Base-by-base conservation (phyloP, 2,888 invertebrate genomes). In the Aelia acuminata region DNA sequence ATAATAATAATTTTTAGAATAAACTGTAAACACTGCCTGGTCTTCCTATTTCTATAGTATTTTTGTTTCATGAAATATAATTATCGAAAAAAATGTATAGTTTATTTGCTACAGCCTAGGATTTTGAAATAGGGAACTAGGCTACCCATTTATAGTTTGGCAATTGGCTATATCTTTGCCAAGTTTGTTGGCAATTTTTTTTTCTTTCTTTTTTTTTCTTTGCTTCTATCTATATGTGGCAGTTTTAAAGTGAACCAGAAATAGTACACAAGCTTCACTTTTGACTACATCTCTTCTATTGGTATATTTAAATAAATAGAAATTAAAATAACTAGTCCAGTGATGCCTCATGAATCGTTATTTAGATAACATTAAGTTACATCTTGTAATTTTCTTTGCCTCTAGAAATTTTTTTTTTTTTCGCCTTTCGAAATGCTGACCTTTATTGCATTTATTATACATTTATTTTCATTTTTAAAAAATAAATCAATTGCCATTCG, bases 111-210 rank as follows among this genome's bases (percentile, higher is more conserved):
- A 35, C 35, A 70, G 63, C 63, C 63, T 70, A 70, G 35, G 1
- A 43, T 80, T 80, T 43, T 43, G 80, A 80, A 80, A 80, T 80
- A n/a, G 80, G 80, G 22, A 80, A 80, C 80, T 80, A n/a, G 80
- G 80, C 80, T 80, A 80, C 43, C 80, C 80, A 80, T 80, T 80
- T 80, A 80, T 80, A 80, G 80, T 80, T 80, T 43, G 80, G 80
- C 80, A 80, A 80, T 80, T 80, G 43, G 80, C 80, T 43, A 43
- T 43, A 22, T n/a, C 80, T 47, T 35, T 80, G 80, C 80, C 80
- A 80, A 80, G n/a, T 22, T 35, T n/a, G 80, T 80, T 80, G 80
- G 80, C 80, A 15, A 80, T 26, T 57, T 26, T 57, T 26, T 80
- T 80, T 47, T 80, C n/a, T 47, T 47, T 70, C n/a, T 26, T 57